Base-by-base conservation (phyloP, 2,888 invertebrate species). In the Eurytoma californica region DNA sequence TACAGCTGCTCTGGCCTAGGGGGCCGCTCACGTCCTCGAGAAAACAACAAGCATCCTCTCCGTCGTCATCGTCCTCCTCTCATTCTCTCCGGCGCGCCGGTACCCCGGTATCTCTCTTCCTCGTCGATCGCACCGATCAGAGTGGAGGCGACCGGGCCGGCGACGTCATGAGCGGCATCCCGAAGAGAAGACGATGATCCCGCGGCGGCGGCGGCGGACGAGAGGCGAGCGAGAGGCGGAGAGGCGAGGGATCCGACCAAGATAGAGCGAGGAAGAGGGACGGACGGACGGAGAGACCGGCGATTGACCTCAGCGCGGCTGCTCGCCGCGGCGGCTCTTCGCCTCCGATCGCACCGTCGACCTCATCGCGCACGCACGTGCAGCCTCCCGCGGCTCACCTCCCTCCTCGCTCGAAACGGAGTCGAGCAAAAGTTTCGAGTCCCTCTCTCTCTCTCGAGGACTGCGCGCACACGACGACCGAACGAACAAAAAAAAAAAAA, bases 271-370 rank as follows among this genome's bases (percentile, higher is more conserved):
- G 39, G 58, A 49, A 70, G 66, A 53, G 18, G 47, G 49, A 63
- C 74, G 69, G 81, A 79, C 83, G 81, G 75, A 73, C 85, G 81
- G 28, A 20, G 53, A 51, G 83, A 77, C 81, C 84, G 84, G 82
- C 84, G 83, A 84, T 83, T 86, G 86, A 77, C 77, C 77, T 77
- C 86, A 84, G 84, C 82, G 82, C 86, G 83, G 87, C 87, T 87
- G 86, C 13, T 63, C 60, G 28, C 28, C 58, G 55, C 61, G 47
- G 51, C 24, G 18, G 13, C 16, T 7, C n/a, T 58, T 16, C 51
- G 28, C 39, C 61, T 30, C 55, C 63, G 24, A 16, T 16, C 68
- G 3, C 30, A 9, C 55, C 57, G 30, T 20, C 24, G n/a, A 13
- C 20, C 58, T 58, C 58, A 13, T 58, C 14, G 14, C 13, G 24